Evolutionary conservation across 1,140 invertebrate genomes (phyloP), one percentile per base, ranked within the genome.

Genomic region (Drosophila littoralis): DNA sequence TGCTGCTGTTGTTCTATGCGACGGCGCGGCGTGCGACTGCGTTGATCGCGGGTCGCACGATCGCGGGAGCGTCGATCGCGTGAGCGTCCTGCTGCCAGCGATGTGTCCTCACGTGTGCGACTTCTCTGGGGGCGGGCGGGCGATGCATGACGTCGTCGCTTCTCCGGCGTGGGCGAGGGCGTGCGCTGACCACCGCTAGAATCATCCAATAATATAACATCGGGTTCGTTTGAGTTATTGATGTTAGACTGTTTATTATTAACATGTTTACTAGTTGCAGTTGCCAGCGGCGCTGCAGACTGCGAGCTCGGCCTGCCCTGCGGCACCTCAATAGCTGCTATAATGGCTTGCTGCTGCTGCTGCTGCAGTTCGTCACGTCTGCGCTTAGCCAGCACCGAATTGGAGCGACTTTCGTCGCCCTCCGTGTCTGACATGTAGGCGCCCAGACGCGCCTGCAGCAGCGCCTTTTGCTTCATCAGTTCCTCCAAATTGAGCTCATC

Each of bases 401-500:
- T 75, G 33, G 79, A 66, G 32, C 59, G 68, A 55, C 64, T 88
- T 33, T 83, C 74, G 38, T 83, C 90, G 13, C 83, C 83, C 60
- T 93, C 93, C 13, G 92, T 83, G 55, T 94, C 94, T 1, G 94
- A 94, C 81, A 89, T 92, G 72, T 94, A 95, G 40, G 93, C 94
- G 40, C 94, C 94, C 42, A 95, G 90, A 42, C 94, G 93, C 17
- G 95, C 94, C 89, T 95, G 95, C 61, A 95, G 91, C 15, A 95
- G 77, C 91, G 96, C 96, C 93, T 97, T 97, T 92, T 97, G 96
- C 81, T 95, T 95, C 96, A 97, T 97, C 66, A 98, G 92, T 73
- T 97, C 97, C 90, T 97, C 97, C 7, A 97, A 92, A 92, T 97
- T 97, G 67, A 97, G 95, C 79, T 97, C 97, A 86, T 97, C 96